phyloP scores from a whole-genome alignment of 2,888 invertebrate genomes.

The Resseliella maxima region DNA sequence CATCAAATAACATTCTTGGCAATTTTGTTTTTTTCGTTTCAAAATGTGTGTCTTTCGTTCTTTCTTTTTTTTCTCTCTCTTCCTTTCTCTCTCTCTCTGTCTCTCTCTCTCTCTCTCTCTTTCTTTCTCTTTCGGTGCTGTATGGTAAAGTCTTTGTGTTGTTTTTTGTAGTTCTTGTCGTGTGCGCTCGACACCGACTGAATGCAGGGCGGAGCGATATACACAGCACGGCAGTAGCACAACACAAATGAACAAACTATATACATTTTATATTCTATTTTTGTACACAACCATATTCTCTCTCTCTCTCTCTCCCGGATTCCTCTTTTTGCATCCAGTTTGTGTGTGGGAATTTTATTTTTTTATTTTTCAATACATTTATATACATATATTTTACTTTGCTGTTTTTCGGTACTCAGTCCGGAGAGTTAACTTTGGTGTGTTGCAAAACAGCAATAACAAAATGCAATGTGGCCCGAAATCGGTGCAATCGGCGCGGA shows the following conservation, averaged over 20 bases:
- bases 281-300: conserved; percentile 37
- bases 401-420: too few species aligned
- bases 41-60: too few species aligned
- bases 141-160: conserved; percentile 19
- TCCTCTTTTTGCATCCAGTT: not conserved
- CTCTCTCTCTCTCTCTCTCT: not conserved
- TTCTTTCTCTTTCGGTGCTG: not conserved
- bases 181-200: not conserved
- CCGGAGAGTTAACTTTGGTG: not conserved
- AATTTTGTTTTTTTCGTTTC: conserved; percentile 11
- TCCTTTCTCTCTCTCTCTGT: not conserved
- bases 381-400: too few species aligned
- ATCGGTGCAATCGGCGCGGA: not conserved
- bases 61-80: not conserved
- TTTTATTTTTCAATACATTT: conserved; percentile 9
- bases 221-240: conserved; percentile 23
- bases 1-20: conserved; percentile 48
- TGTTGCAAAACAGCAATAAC: not conserved
- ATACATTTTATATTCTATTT: conserved; percentile 53
- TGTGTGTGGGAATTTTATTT: conserved; percentile 27
- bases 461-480: not conserved
- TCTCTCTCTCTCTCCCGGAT: not conserved
- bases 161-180: conserved; percentile 27
- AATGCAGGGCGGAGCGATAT: conserved; percentile 49
- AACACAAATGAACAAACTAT: conserved; percentile 51